Evolutionary conservation across 2,113 vertebrate genomes (phyloP).

Genomic region (Chamaetylas fuelleborni): DNA sequence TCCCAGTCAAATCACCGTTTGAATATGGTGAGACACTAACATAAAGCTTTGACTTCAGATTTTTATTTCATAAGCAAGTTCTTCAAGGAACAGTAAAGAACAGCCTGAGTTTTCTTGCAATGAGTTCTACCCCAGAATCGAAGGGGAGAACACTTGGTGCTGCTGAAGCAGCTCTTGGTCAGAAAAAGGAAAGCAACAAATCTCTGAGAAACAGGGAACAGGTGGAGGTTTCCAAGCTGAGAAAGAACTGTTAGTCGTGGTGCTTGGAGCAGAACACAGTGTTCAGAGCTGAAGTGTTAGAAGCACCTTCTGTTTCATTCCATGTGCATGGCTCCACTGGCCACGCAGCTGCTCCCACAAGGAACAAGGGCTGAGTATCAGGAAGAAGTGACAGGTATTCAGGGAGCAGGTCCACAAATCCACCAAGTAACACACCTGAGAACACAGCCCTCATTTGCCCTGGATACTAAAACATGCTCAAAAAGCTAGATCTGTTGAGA

Average conservation of each 20-base stretch:
- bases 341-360: not conserved
- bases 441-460: not conserved
- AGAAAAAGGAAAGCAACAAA: not conserved
- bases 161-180: not conserved
- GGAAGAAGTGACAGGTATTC: not conserved
- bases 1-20: not conserved
- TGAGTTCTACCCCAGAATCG: not conserved
- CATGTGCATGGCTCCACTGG: not conserved
- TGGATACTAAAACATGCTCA: not conserved
- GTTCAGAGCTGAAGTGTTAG: not conserved
- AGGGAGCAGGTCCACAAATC: not conserved
- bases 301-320: slow-evolving; percentile 2
- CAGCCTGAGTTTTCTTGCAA: not conserved
- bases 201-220: not conserved
- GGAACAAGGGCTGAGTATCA: not conserved
- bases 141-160: not conserved
- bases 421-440: not conserved
- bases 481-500: not conserved
- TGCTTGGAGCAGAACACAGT: not conserved
- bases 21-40: not conserved
- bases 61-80: not conserved
- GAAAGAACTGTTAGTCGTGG: not conserved
- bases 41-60: not conserved
- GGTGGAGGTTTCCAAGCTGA: not conserved
- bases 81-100: not conserved